These are phyloP conservation scores for Seira musarum DNA, from an alignment of 2,888 invertebrate genomes.

Conservation along the genomic window DNA sequence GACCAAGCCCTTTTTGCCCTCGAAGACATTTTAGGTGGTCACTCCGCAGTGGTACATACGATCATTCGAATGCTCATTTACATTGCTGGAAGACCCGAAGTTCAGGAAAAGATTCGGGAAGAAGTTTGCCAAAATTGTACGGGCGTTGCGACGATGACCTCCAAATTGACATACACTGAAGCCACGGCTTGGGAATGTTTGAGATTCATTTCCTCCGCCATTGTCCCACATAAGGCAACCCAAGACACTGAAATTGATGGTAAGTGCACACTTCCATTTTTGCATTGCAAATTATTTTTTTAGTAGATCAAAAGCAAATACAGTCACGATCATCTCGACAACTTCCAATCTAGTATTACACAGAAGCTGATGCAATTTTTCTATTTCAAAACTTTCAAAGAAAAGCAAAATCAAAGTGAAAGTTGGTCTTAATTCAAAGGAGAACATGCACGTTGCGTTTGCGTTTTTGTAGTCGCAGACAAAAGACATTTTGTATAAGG, in stretches of 20 bases:
- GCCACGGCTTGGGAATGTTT: slow-evolving; percentile 86
- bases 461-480: background rate
- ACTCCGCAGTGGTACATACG: slow-evolving; percentile 88
- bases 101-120: slow-evolving; percentile 78
- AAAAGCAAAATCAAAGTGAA: slow-evolving; percentile 47
- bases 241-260: slow-evolving; percentile 82
- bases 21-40: slow-evolving; percentile 89
- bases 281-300: slow-evolving; percentile 19
- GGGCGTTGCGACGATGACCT: slow-evolving; percentile 76
- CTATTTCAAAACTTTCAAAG: slow-evolving; percentile 74
- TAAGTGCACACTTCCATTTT: slow-evolving; percentile 71
- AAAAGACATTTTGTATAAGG: slow-evolving; percentile 21
- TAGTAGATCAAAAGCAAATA: no score
- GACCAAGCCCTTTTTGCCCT: slow-evolving; percentile 70
- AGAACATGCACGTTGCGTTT: slow-evolving; percentile 17
- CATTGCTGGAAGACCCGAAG: slow-evolving; percentile 78
- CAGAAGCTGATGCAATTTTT: slow-evolving; percentile 75
- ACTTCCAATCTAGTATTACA: slow-evolving; percentile 77
- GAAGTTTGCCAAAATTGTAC: slow-evolving; percentile 80
- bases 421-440: slow-evolving; percentile 26
- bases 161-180: slow-evolving; percentile 86
- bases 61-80: slow-evolving; percentile 84
- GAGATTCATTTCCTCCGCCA: slow-evolving; percentile 86
- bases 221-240: slow-evolving; percentile 91
- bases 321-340: no score